Base-by-base conservation (phyloP, 2,113 vertebrate genomes). In the Pimephales promelas region DNA sequence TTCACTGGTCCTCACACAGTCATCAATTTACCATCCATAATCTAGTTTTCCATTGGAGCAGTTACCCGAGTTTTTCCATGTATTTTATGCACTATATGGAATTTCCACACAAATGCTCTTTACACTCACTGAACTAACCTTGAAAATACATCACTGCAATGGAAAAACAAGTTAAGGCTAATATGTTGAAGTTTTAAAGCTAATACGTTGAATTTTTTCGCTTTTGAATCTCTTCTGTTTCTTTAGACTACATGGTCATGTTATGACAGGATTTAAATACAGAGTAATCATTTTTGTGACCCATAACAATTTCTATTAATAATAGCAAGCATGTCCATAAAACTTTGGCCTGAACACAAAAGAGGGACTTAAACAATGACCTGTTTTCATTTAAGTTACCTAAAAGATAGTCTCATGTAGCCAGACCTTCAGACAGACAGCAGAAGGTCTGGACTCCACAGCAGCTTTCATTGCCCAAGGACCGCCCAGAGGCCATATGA, bases 101-200 rank as follows among this genome's bases (percentile, higher is more conserved):
- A 77, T 77, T 77, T 77, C 74, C 74, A 77, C 6, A 40, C 74
- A 77, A 77, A 57, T 40, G 52, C 52, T 77, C 52, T 77, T 77
- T 77, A 77, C 74, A 77, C 31, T 77, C 31, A 77, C 74, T 57
- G 74, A 56, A 9, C 52, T 77, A 77, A 77, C 52, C 74, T 77
- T 76, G 74, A 57, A 77, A 59, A 77, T 77, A 0, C 8, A 77
- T 40, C 31, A 59, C 52, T 57, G 54, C 22, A 77, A 9, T 59
- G 74, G 52, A 77, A 36, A 57, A 57, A 57, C 0, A 10, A 76
- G 52, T 43, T 70, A n/a, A 43, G 3, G 40, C 52, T 40, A 40
- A 8, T 40, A 22, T 5, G 14, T 36, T 52, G 49, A 52, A 54
- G 18, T 54, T 54, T 54, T 16, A 16, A 43, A 54, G 18, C 20